Conservation (phyloP, 2,888 invertebrate species). For the Ectropis crepuscularia region DNA sequence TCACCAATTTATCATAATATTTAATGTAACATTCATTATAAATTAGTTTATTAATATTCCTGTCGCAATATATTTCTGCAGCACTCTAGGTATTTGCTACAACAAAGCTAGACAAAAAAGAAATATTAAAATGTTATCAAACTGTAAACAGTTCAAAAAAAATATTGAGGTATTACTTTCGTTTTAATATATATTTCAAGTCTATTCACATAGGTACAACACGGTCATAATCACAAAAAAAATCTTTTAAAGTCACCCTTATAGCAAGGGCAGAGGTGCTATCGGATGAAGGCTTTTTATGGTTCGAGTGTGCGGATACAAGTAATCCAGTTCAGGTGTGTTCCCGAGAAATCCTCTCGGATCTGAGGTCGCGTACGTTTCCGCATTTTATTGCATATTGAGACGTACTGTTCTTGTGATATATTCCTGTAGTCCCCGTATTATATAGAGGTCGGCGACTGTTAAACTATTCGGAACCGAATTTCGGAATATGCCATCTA, state of each 20-base stretch:
- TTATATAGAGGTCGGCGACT: constrained; percentile 61
- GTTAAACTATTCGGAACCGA: constrained; percentile 64
- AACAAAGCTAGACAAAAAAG: too few relatives aligned
- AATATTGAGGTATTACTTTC: too few relatives aligned
- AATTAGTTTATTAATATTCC: too few relatives aligned
- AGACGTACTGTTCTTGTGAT: constrained; percentile 77
- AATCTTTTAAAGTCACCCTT: constrained; percentile 72
- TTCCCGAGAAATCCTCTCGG: constrained; percentile 72
- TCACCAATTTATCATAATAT: too few relatives aligned
- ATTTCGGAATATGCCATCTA: constrained; percentile 48
- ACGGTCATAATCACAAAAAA: constrained; percentile 60
- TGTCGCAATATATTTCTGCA: too few relatives aligned
- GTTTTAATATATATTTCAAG: too few relatives aligned
- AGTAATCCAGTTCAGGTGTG: constrained; percentile 82
- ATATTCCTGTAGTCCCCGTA: constrained; percentile 61
- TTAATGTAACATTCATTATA: too few relatives aligned
- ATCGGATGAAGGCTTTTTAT: constrained; percentile 76
- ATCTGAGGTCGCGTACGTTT: constrained; percentile 77
- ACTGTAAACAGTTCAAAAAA: too few relatives aligned
- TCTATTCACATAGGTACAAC: constrained; percentile 62
- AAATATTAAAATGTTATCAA: too few relatives aligned
- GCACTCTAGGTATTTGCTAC: too few relatives aligned
- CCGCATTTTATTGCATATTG: constrained; percentile 82
- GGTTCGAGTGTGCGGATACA: constrained; percentile 68
- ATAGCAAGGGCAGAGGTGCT: constrained; percentile 61